Evolutionary conservation across 2,888 invertebrate genomes (phyloP).

Genomic region (Kuschelorhynchus macadamiae): DNA sequence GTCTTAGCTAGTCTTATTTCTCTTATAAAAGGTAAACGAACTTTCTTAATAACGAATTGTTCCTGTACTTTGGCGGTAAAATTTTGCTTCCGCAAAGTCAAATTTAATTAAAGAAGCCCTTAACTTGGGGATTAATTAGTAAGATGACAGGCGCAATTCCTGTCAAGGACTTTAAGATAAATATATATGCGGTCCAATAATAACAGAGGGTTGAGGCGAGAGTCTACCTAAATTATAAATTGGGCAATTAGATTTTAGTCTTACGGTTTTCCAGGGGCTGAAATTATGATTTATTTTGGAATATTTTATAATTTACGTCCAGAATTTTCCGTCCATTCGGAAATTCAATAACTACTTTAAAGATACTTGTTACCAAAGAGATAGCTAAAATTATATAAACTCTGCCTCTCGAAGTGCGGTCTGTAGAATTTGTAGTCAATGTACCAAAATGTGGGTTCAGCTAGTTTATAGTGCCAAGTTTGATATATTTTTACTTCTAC

Average conservation of each 20-base stretch:
- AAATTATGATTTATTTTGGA: conserved; percentile 45
- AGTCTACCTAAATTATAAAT: conserved; percentile 46
- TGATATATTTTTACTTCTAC: too few species aligned
- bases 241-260: conserved; percentile 46
- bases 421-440: too few species aligned
- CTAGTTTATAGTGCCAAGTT: too few species aligned
- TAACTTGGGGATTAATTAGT: conserved; percentile 46
- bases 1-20: conserved; percentile 4
- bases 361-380: too few species aligned
- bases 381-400: not conserved
- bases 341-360: too few species aligned
- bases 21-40: conserved; percentile 41
- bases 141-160: conserved; percentile 49
- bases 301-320: conserved; percentile 28
- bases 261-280: conserved; percentile 30
- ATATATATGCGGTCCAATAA: conserved; percentile 48
- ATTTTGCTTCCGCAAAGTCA: conserved; percentile 48
- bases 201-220: conserved; percentile 45
- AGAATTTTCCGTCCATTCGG: not conserved
- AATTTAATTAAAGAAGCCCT: conserved; percentile 50
- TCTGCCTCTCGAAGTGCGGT: too few species aligned
- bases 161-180: conserved; percentile 47
- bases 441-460: too few species aligned
- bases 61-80: conserved; percentile 31
- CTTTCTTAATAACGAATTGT: conserved; percentile 45